Base-by-base conservation (phyloP, 2,888 invertebrate genomes). In the Gastracanthus pulcherrimus region DNA sequence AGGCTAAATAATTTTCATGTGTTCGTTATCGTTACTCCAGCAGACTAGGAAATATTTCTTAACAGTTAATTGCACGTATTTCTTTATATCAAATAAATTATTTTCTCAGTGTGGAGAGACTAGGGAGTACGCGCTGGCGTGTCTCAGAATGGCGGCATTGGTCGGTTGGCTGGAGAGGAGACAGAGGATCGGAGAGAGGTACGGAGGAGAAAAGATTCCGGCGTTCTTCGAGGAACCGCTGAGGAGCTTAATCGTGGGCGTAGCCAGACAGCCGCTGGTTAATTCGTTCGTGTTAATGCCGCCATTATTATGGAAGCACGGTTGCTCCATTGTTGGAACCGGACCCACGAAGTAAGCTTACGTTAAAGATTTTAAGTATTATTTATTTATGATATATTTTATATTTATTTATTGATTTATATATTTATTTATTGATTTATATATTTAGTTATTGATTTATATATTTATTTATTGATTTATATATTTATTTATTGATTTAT, bases 251-350 rank as follows among this genome's bases (percentile, higher is more conserved):
- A 92, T 94, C 48, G 89, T 93, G 58, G 94, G 93, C 81, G 87
- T 95, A 34, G 92, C 94, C 29, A 92, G 95, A 70, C 92, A 94
- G 82, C 93, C 94, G 0, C 88, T 94, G 48, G 93, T 95, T 2
- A 95, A 95, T 90, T 94, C 94, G 70, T 95, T 94, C 87, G 93
- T 94, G 23, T 89, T 95, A 38, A 94, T 94, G n/a, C 95, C 96
- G 3, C 93, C 94, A 0, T 92, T 93, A 74, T 94, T 94, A 3
- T 95, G 95, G 95, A 93, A 93, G 83, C 92, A 93, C 66, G 94
- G 94, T 7, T 94, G 94, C 93, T 87, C 90, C 26, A 92, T 93
- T 0, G 92, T 93, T 4, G 92, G 94, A 29, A 90, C 91, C 16
- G 94, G 94, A 3, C 89, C 92, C 6, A 93, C 92, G 9, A 90